A percentile compares a stretch with the other conserved stretches of the same genome.
phyloP scores from a whole-genome alignment of 2,888 invertebrate genomes.

The Rhorus exstirpatorius region DNA sequence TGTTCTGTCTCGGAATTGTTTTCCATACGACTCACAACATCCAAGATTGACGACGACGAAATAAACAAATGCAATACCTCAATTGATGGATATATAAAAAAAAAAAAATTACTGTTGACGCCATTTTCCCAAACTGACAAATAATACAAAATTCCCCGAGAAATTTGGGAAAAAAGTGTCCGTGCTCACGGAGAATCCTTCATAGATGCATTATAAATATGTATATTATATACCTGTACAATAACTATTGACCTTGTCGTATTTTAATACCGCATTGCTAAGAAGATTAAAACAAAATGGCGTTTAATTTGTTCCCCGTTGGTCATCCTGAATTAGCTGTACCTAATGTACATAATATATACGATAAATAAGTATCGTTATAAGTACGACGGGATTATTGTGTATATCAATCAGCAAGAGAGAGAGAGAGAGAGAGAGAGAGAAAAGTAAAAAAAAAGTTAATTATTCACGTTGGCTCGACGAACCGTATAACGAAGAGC shows the following conservation, averaged over 20 bases:
- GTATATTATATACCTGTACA: slow-evolving; percentile 65
- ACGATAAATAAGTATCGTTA: slow-evolving; percentile 61
- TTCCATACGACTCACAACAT: too few relatives aligned
- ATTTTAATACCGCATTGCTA: slow-evolving; percentile 43
- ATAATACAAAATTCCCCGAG: neutral
- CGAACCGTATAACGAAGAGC: slow-evolving; percentile 45
- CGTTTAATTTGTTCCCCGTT: slow-evolving; percentile 62
- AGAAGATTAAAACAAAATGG: slow-evolving; percentile 13
- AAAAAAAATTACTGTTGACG: too few relatives aligned
- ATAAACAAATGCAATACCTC: too few relatives aligned
- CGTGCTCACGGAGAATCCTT: neutral
- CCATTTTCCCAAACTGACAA: neutral
- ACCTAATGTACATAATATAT: slow-evolving; percentile 74
- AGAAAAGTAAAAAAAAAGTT: slow-evolving; percentile 29
- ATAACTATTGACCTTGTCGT: slow-evolving; percentile 41
- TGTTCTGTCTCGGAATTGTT: too few relatives aligned
- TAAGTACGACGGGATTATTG: slow-evolving; percentile 67
- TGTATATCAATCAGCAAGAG: slow-evolving; percentile 59
- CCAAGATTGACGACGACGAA: too few relatives aligned
- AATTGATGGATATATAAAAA: too few relatives aligned
- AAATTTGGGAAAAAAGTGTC: neutral
- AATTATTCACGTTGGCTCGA: slow-evolving; percentile 55
- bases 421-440: slow-evolving; percentile 9
- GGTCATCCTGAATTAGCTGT: slow-evolving; percentile 73
- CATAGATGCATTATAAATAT: slow-evolving; percentile 29